Evolutionary conservation across 2,797 vertebrate genomes (phyloP), one percentile per base, ranked within the genome.

Genomic region (Nannoperca australis): DNA sequence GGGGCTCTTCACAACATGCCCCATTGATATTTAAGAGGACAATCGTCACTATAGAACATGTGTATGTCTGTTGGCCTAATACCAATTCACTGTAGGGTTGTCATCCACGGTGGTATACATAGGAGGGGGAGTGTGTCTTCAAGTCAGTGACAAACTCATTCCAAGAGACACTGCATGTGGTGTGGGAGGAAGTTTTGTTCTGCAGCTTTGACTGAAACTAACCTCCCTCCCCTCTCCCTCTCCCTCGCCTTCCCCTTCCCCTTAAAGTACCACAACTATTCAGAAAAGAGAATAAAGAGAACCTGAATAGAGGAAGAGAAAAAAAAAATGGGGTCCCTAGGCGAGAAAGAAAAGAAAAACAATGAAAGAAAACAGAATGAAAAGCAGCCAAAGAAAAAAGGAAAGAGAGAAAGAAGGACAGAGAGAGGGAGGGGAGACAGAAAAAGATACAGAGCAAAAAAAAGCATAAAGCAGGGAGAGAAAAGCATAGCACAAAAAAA

Each of bases 231-330:
- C 87, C 86, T 89, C 91, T 83, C 86, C 90, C 87, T 93, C 91
- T 83, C 86, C 90, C 87, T 93, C 90, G 73, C 90, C 90, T 93
- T 91, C 87, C 88, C 88, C 89, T 93, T 94, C 91, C 91, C 90
- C 92, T 95, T 94, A 94, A 95, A 95, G 93, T 93, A 95, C 91
- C 93, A 93, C 91, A 95, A 94, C 94, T 94, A 95, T 95, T 95
- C 93, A 96, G 90, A 94, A 93, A 93, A 91, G 90, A 94, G 94
- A 94, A 95, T 94, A 95, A 95, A 95, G 94, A 94, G 93, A 95
- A 94, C 92, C 93, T 95, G 94, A 95, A 96, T 94, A 95, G 94
- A 95, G 91, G 90, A 94, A 94, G 91, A 94, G 92, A 85, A 86
- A 90, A 92, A 30, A 84, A 94, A 95, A 93, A 92, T 72, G 85